Conservation (phyloP, 2,888 invertebrate genomes). For the Gastrophysa polygoni region DNA sequence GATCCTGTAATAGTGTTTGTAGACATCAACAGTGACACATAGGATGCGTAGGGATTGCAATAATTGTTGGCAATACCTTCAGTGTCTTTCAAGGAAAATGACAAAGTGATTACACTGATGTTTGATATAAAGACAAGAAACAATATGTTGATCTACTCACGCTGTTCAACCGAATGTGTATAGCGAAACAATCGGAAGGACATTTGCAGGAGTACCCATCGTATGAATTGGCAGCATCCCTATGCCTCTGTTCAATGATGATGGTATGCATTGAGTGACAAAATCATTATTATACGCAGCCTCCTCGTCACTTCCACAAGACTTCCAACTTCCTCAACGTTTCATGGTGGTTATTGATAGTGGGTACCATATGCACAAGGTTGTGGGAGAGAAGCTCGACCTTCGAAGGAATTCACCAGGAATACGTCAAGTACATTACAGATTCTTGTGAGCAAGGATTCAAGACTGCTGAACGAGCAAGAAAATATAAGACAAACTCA, state of each 20-base stretch:
- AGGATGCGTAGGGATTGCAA: conserved; percentile 40
- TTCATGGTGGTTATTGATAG: background rate
- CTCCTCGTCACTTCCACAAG: background rate
- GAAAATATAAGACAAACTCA: background rate
- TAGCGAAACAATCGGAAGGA: conserved; percentile 13
- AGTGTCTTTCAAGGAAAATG: conserved; percentile 43
- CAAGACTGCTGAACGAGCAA: background rate
- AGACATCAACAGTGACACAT: too few relatives aligned
- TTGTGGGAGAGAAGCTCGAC: background rate
- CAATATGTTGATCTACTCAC: conserved; percentile 1
- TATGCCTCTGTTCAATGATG: conserved; percentile 1
- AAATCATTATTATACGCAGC: conserved; percentile 1
- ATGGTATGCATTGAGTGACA: background rate
- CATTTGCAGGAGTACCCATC: conserved; percentile 11
- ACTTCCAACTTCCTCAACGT: conserved; percentile 1
- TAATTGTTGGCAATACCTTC: conserved; percentile 42
- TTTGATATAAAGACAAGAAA: background rate
- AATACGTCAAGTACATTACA: background rate
- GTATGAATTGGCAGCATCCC: conserved; percentile 19
- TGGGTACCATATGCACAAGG: too few relatives aligned
- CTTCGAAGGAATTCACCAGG: background rate
- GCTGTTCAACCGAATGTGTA: conserved; percentile 17
- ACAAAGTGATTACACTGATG: conserved; percentile 34
- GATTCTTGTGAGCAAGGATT: background rate
- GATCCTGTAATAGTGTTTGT: too few relatives aligned